A percentile compares a stretch with the other conserved stretches of the same genome.
Conservation (phyloP, 1,140 invertebrate species). For the Trichonephila inaurata region DNA sequence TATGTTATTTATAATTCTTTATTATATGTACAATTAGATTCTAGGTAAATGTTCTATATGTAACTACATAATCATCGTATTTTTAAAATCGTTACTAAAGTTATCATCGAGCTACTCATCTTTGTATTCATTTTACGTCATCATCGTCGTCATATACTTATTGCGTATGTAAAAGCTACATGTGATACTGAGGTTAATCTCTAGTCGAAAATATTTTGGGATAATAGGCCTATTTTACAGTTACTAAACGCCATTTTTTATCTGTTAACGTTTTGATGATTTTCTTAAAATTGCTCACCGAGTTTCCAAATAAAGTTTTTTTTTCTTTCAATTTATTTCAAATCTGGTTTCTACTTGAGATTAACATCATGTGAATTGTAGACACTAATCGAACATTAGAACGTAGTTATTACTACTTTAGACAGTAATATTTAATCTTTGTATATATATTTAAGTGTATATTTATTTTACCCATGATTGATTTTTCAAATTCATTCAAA, state of each 20-base stretch:
- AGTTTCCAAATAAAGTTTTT: not conserved
- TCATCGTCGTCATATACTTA: slow-evolving; percentile 47
- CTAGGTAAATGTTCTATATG: slow-evolving; percentile 38
- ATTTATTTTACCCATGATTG: slow-evolving; percentile 3
- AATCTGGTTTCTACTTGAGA: slow-evolving; percentile 62
- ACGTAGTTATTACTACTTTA: slow-evolving; percentile 30
- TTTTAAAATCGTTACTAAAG: slow-evolving; percentile 52
- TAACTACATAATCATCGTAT: slow-evolving; percentile 21
- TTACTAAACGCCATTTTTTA: slow-evolving; percentile 9
- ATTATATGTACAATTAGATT: slow-evolving; percentile 60
- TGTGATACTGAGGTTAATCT: slow-evolving; percentile 71
- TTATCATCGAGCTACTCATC: slow-evolving; percentile 20
- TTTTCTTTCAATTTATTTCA: not conserved
- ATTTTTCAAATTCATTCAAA: not conserved
- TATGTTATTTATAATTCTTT: slow-evolving; percentile 61
- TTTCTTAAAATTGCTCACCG: not conserved
- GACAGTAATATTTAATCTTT: not conserved
- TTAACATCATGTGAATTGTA: slow-evolving; percentile 62
- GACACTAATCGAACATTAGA: not conserved
- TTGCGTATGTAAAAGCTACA: slow-evolving; percentile 62
- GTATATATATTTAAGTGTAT: slow-evolving; percentile 26
- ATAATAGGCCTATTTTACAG: slow-evolving; percentile 9
- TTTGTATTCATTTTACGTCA: slow-evolving; percentile 25
- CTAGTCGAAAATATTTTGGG: slow-evolving; percentile 61
- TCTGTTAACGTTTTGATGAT: not conserved